Evolutionary conservation across 2,113 vertebrate genomes (phyloP).

Genomic region (Gymnogyps californianus): DNA sequence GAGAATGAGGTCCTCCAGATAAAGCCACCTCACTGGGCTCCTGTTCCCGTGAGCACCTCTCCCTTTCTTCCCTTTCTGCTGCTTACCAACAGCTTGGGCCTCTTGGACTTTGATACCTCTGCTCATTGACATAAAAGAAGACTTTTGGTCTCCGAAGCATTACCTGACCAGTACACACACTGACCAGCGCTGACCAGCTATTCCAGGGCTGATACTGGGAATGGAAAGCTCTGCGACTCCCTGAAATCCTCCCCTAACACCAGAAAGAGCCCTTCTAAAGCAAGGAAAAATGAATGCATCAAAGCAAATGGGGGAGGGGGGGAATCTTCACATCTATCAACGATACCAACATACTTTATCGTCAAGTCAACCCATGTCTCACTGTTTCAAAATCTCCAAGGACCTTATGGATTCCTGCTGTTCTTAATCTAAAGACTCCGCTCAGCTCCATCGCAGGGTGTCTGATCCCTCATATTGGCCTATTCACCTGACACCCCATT

Average conservation of each 20-base stretch:
- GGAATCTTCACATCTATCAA: neutral
- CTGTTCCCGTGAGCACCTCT: neutral
- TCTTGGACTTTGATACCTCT: accelerated
- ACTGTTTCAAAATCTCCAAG: neutral
- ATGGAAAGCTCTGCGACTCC: neutral
- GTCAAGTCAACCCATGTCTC: neutral
- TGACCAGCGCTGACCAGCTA: neutral
- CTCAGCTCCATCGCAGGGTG: neutral
- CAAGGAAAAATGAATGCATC: neutral
- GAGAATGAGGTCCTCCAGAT: neutral
- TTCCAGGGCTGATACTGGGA: neutral
- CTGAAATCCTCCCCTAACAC: neutral
- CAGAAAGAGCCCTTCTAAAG: neutral
- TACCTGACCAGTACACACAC: accelerated
- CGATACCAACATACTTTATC: accelerated
- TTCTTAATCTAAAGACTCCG: neutral
- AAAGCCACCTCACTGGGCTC: neutral
- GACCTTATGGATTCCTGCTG: neutral
- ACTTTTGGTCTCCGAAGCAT: neutral
- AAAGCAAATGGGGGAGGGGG: neutral
- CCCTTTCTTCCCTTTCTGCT: neutral
- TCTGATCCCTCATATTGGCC: neutral
- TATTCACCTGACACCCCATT: neutral
- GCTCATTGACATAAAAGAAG: accelerated
- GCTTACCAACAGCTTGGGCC: neutral